Evolutionary conservation across 2,113 vertebrate species (phyloP).

Genomic region (Muscicapa adusta): DNA sequence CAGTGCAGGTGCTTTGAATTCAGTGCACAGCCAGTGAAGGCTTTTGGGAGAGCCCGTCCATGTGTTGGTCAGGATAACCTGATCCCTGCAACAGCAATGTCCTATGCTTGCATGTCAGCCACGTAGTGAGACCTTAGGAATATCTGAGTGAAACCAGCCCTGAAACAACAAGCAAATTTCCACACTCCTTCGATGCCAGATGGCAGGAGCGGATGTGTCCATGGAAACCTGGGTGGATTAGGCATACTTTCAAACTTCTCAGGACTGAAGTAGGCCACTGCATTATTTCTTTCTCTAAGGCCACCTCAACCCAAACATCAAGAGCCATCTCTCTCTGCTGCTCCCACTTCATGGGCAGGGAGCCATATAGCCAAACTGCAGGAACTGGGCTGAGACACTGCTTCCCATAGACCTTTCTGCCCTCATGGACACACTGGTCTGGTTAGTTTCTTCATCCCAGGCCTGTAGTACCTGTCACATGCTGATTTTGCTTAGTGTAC

Average conservation of each 20-base stretch:
- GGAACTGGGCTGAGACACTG: neutral
- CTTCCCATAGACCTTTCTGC: neutral
- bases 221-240: neutral
- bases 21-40: fast-evolving
- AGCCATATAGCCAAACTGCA: neutral
- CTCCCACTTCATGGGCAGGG: neutral
- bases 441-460: neutral
- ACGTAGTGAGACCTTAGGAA: fast-evolving
- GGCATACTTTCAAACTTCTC: neutral
- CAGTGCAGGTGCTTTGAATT: fast-evolving
- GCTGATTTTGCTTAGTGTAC: neutral
- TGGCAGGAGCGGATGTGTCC: neutral
- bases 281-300: neutral
- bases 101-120: neutral
- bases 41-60: fast-evolving
- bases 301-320: neutral
- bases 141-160: neutral
- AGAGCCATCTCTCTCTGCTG: neutral
- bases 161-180: neutral
- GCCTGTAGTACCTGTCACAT: too few species aligned
- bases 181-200: neutral
- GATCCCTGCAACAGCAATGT: neutral
- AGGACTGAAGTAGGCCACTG: neutral
- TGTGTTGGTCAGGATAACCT: neutral
- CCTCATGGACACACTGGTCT: fast-evolving